Percentiles rank a stretch among this genome's conserved stretches.
Evolutionary conservation across 1,140 invertebrate species (phyloP).

Genomic region (Drusus annulatus): DNA sequence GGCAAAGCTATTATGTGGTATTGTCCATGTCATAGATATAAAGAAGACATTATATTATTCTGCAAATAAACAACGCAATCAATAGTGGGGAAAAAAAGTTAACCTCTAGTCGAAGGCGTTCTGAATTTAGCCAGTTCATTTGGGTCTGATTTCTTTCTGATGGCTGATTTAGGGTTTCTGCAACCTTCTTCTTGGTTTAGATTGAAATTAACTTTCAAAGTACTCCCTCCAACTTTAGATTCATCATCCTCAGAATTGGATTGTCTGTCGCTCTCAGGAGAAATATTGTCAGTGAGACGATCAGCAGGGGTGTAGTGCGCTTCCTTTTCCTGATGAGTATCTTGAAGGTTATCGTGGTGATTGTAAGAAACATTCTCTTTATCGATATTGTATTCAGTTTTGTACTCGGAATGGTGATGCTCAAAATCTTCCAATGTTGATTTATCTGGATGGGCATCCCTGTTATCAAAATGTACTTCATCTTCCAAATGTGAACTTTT

Average conservation of each 20-base stretch:
- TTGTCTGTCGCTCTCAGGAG: not conserved
- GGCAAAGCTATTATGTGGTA: constrained; percentile 24
- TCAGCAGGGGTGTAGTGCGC: not conserved
- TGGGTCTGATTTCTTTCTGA: constrained; percentile 2
- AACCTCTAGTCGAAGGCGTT: constrained; percentile 32
- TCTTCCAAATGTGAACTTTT: constrained; percentile 29
- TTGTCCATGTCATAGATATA: too few species aligned
- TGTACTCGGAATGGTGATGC: constrained; percentile 13
- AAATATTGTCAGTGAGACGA: constrained; percentile 1
- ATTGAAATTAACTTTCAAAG: constrained; percentile 7
- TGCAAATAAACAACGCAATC: too few species aligned
- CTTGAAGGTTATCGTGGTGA: not conserved
- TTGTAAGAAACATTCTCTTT: not conserved
- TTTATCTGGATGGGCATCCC: not conserved
- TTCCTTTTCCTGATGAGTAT: constrained; percentile 8
- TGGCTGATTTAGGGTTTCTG: not conserved
- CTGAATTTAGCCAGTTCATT: constrained; percentile 35
- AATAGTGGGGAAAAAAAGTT: not conserved
- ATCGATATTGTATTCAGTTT: not conserved
- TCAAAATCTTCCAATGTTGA: constrained; percentile 8
- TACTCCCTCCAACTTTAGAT: not conserved
- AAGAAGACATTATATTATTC: too few species aligned
- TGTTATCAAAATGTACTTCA: constrained; percentile 13
- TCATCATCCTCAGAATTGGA: constrained; percentile 5
- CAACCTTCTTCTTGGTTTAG: not conserved